Evolutionary conservation across 1,140 invertebrate species (phyloP), one percentile per base, ranked within the genome.

Genomic region (Drosophila truncata): DNA sequence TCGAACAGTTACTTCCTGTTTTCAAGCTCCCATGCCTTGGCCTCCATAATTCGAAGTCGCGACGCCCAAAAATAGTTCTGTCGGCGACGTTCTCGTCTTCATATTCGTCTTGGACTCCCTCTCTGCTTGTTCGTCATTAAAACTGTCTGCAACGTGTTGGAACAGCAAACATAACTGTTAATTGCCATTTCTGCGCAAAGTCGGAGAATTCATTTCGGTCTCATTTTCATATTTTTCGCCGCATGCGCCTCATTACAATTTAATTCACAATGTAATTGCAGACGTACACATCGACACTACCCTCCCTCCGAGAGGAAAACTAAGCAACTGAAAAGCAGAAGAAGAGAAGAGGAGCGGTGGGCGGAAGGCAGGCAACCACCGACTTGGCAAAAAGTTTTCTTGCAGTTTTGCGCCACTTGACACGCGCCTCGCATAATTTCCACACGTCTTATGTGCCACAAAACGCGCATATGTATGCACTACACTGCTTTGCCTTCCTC

Each of bases 251-350:
- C 85, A 88, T 88, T 91, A 88, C 86, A 88, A 88, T 88, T 88
- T 91, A 85, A 91, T 88, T 91, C 86, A 85, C 78, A 88, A 85
- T 91, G 86, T 85, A 91, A 88, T 88, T 88, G 81, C 78, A 88
- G 62, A 57, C 69, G 27, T 80, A 65, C 44, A 47, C 46, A 27
- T 47, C 46, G 46, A 27, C 46, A 47, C 46, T 25, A 7, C 46
- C 44, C 14, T n/a, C 23, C 1, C 0, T n/a, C n/a, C n/a, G 5
- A 11, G 31, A 23, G 20, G 33, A 55, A 54, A 55, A 37, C 54
- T 76, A 67, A 70, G 65, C 44, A 41, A 20, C 23, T 29, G 29
- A 20, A 46, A 23, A 46, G 42, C 23, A 25, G 14, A 16, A n/a
- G 10, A 33, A 50, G 16, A 25, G 9, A 16, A 18, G 16, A 13